phyloP scores from a whole-genome alignment of 2,888 invertebrate species.

The Lepidocyrtoides sp. region DNA sequence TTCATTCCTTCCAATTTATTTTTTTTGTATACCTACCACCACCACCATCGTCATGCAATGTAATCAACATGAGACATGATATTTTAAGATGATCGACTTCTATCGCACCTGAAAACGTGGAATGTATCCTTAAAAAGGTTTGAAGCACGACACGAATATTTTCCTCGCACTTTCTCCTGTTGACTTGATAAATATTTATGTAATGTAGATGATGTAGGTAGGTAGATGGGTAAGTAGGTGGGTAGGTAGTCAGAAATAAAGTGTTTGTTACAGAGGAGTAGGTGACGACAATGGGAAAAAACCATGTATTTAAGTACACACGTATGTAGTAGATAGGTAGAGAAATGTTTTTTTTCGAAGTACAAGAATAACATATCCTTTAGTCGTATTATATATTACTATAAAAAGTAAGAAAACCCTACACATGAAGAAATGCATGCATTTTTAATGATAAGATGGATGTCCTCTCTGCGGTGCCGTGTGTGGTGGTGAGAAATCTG shows the following conservation, averaged over 20 bases:
- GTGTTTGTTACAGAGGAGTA: no score
- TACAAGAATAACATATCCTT: slow-evolving; percentile 60
- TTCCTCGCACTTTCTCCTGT: not conserved
- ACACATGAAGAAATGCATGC: not conserved
- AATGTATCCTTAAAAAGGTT: not conserved
- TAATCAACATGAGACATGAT: not conserved
- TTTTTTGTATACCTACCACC: not conserved
- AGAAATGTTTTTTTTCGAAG: slow-evolving; percentile 47
- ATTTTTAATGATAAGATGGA: slow-evolving; percentile 31
- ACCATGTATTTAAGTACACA: not conserved
- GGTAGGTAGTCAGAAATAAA: no score
- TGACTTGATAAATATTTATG: slow-evolving; percentile 11
- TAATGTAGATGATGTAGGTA: not conserved
- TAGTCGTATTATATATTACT: slow-evolving; percentile 23
- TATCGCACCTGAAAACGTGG: not conserved
- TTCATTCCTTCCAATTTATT: not conserved
- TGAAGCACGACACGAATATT: not conserved
- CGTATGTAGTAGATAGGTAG: slow-evolving; percentile 9
- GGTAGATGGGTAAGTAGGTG: not conserved
- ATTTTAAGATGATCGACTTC: not conserved
- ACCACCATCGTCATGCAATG: not conserved
- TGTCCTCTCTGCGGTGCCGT: not conserved
- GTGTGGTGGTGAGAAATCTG: not conserved
- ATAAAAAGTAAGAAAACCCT: slow-evolving; percentile 1
- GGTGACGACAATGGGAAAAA: not conserved